Percentiles rank a stretch among this genome's conserved stretches.
These are phyloP conservation scores for Sander lucioperca DNA, from an alignment of 2,113 vertebrate genomes.

Conservation along the genomic window DNA sequence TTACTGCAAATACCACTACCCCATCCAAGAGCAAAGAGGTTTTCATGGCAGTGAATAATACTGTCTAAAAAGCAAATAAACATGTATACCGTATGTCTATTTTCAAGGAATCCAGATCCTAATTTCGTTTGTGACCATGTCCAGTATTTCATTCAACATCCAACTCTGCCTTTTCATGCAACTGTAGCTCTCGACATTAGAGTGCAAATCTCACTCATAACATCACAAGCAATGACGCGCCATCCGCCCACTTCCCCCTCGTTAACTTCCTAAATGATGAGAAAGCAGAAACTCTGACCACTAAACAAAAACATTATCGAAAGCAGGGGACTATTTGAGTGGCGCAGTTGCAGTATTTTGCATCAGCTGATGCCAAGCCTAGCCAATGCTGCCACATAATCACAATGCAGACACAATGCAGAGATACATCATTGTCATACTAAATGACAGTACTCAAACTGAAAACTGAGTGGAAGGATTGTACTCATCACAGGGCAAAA, in stretches of 20 bases:
- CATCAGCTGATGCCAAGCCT: constrained; percentile 22
- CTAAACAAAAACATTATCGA: constrained; percentile 4
- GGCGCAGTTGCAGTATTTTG: constrained; percentile 34
- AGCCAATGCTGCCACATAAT: constrained; percentile 4
- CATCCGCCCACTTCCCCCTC: not conserved
- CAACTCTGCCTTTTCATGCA: too few relatives aligned
- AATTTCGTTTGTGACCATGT: not conserved
- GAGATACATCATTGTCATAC: not conserved
- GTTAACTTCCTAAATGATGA: not conserved
- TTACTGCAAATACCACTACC: not conserved
- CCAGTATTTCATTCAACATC: too few relatives aligned
- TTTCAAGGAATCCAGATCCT: not conserved
- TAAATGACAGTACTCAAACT: constrained; percentile 20
- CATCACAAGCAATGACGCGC: not conserved
- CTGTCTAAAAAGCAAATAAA: not conserved
- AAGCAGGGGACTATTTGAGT: not conserved
- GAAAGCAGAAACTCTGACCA: not conserved
- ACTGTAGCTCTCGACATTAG: not conserved
- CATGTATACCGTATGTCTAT: not conserved
- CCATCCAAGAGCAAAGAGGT: not conserved
- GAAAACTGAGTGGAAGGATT: not conserved
- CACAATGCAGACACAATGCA: constrained; percentile 12
- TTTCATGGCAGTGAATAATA: not conserved
- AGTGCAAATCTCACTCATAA: not conserved
- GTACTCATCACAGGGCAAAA: not conserved